A percentile compares a stretch with the other conserved stretches of the same genome.
phyloP scores from a whole-genome alignment of 2,888 invertebrate species.

The Cylindroiulus punctatus region DNA sequence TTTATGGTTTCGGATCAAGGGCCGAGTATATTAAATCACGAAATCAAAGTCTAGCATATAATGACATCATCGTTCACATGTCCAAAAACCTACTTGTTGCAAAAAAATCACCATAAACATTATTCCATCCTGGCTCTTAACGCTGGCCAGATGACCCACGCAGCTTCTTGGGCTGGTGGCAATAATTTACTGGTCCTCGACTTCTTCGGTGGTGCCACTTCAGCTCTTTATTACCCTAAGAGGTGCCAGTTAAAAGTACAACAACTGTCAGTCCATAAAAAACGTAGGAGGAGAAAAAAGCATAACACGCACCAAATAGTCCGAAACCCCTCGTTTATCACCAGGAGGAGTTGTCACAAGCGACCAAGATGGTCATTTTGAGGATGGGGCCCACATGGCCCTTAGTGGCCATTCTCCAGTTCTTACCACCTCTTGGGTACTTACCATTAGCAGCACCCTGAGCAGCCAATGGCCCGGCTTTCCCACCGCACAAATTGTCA shows the following conservation, averaged over 20 bases:
- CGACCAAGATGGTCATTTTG: neutral
- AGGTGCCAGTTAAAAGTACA: slow-evolving; percentile 46
- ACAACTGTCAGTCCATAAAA: slow-evolving; percentile 46
- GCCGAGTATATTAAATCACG: too few relatives aligned
- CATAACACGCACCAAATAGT: neutral
- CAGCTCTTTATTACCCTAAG: slow-evolving; percentile 43
- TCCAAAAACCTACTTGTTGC: too few relatives aligned
- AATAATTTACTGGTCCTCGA: neutral
- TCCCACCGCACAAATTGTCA: slow-evolving; percentile 10
- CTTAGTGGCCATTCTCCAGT: neutral
- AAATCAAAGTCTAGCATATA: too few relatives aligned
- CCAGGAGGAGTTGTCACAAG: neutral
- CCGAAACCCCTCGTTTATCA: slow-evolving; percentile 10
- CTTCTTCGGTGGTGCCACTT: slow-evolving; percentile 11
- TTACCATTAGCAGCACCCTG: slow-evolving; percentile 18
- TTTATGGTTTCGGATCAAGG: too few relatives aligned
- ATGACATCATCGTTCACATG: too few relatives aligned
- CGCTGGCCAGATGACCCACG: neutral
- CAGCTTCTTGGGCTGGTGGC: neutral
- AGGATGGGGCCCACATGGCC: neutral
- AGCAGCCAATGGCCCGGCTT: neutral
- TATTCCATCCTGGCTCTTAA: slow-evolving; percentile 10
- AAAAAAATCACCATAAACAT: neutral
- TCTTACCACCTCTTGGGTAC: neutral
- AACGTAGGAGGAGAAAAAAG: neutral